Evolutionary conservation across 2,113 vertebrate species (phyloP), one percentile per base, ranked within the genome.

Genomic region (Spizaetus ornatus): DNA sequence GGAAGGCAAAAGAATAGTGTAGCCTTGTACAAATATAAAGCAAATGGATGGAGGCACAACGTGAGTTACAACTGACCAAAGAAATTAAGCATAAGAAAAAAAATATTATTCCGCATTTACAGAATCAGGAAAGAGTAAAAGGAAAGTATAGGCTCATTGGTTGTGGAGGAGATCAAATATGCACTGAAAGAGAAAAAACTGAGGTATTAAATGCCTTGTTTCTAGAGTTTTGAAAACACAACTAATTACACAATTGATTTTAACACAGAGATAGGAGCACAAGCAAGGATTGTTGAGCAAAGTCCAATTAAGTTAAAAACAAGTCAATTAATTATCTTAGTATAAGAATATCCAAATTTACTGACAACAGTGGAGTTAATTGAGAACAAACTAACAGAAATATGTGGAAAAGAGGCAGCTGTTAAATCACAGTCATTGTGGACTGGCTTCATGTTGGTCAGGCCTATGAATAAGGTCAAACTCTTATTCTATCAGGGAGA

Each of bases 211-310:
- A 52, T 56, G 40, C 4, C 23, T 86, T 65, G 13, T 55, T 38
- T 53, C 15, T 34, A 22, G 21, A 42, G 15, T 59, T 91, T 69
- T 76, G 58, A 71, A 86, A 93, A 59, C 16, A 43, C 16, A 76
- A 70, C 9, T 77, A 81, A 71, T 65, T 76, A 19, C 42, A 59
- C 5, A 36, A 70, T 32, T 78, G 3, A 65, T 88, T 82, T 90
- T 72, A 52, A 69, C 0, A 1, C 0, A 7, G 42, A 76, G 23
- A 43, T 40, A 50, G 13, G 4, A 55, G 4, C 16, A 26, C 11
- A 82, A 34, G 16, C 36, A 40, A 74, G 6, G 10, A 78, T 23
- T 55, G 16, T 19, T 88, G 31, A 78, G 14, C 5, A 56, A 85
- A 62, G 38, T 53, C 38, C 25, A 56, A 36, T 8, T 56, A 47